Base-by-base conservation (phyloP, 2,113 vertebrate species). In the Vireo altiloquus region DNA sequence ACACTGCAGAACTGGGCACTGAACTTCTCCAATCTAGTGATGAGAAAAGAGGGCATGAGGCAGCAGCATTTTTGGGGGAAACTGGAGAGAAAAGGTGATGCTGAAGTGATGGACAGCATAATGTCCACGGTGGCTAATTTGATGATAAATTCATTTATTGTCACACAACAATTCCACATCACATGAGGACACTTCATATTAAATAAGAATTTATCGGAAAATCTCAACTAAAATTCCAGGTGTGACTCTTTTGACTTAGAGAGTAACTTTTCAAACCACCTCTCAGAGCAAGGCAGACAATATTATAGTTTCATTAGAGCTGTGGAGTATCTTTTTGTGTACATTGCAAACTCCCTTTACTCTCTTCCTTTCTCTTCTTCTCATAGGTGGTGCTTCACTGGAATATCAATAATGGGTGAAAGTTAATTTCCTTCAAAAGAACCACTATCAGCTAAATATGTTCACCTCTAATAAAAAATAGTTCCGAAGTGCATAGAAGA, bases 71-170 rank as follows among this genome's bases (percentile, higher is more conserved):
- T 50, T n/a, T 47, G 21, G 23, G 54, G 37, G 33, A 15, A 90
- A 57, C 35, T n/a, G 65, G 24, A 66, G 30, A 65, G 35, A 53
- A 54, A 10, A 57, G 71, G 5, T 30, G 56, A 25, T 37, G 46
- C 19, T 46, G 25, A 57, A 92, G 31, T 17, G 15, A 57, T 35
- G 15, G 33, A 24, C 15, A 80, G 27, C 1, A 0, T 47, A 47
- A 71, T 0, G 0, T 37, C 31, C 11, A 15, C 0, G 2, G 18
- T 31, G 49, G 16, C 6, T 68, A 40, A 27, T 59, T 28, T 6
- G 35, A 39, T 65, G 40, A 39, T 46, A 37, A 91, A 70, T 37
- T 53, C 52, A 64, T 14, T 57, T 47, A 24, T 20, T 21, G 8
- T 11, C 33, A 37, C 22, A 31, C 1, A 1, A 21, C 16, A 68